Percentiles rank a stretch among this genome's conserved stretches.
Evolutionary conservation across 2,113 vertebrate genomes (phyloP).

Genomic region (Actenoides lindsayi): DNA sequence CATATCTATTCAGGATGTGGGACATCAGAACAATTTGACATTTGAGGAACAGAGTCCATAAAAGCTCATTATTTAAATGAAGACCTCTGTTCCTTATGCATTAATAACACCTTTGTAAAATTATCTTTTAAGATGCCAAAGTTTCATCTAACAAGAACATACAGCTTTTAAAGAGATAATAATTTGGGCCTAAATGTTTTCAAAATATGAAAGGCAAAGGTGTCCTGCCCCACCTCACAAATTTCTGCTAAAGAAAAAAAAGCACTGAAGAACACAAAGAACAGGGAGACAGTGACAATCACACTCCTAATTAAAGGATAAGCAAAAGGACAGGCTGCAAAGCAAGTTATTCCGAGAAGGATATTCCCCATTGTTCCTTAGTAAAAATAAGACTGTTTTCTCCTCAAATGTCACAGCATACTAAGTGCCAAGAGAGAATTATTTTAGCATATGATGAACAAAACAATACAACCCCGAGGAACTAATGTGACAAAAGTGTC

Average conservation of each 20-base stretch:
- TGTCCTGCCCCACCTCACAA: fast-evolving
- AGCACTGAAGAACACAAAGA: neutral
- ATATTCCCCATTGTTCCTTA: slow-evolving; percentile 32
- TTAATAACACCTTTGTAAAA: neutral
- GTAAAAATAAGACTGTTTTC: slow-evolving; percentile 32
- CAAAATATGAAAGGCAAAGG: neutral
- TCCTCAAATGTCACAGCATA: slow-evolving; percentile 57
- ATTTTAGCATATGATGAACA: slow-evolving; percentile 28
- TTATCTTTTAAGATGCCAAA: neutral
- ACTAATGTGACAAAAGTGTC: neutral
- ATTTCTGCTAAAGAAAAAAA: neutral
- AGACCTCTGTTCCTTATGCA: neutral
- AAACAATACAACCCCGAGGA: slow-evolving; percentile 6
- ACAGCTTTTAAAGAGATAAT: neutral
- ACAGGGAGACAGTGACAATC: neutral
- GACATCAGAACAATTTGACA: neutral
- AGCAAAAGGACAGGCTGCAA: slow-evolving; percentile 9
- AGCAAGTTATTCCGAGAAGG: neutral
- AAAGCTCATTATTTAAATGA: neutral
- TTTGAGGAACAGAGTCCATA: neutral
- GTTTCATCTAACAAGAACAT: neutral
- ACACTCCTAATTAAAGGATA: slow-evolving; percentile 17
- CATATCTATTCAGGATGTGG: neutral
- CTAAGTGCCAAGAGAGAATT: slow-evolving; percentile 38
- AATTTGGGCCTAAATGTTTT: neutral